A percentile compares a stretch with the other conserved stretches of the same genome.
Conservation (phyloP, 2,888 invertebrate genomes). For the Lamproptera curius region DNA sequence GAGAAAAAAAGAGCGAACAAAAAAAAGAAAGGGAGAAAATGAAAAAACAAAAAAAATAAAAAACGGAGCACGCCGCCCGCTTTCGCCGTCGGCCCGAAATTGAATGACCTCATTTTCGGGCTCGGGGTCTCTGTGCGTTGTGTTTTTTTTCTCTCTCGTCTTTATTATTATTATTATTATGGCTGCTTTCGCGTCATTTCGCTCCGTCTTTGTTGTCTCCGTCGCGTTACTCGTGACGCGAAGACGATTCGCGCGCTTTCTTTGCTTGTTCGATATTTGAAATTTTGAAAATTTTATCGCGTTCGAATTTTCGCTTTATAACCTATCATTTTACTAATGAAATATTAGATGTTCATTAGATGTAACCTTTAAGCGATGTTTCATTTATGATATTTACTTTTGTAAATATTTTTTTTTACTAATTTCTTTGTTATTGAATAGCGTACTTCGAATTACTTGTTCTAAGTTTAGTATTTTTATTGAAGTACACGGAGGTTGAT, state of each 20-base stretch:
- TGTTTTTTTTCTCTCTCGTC: constrained; percentile 24
- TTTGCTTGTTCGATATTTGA: constrained; percentile 4
- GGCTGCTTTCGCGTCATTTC: neutral
- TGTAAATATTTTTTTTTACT: too few relatives aligned
- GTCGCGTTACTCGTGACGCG: constrained; percentile 16
- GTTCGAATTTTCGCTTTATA: too few relatives aligned
- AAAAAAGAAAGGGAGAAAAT: constrained; percentile 50
- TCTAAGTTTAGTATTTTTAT: too few relatives aligned
- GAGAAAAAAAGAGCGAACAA: constrained; percentile 50
- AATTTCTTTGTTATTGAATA: too few relatives aligned
- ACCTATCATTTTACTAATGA: too few relatives aligned
- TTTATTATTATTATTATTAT: constrained; percentile 15
- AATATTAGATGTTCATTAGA: too few relatives aligned
- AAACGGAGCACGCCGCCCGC: constrained; percentile 28
- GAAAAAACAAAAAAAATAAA: constrained; percentile 40
- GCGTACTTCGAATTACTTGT: too few relatives aligned
- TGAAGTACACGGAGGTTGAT: too few relatives aligned
- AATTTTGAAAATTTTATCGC: neutral
- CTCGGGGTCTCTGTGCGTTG: constrained; percentile 20
- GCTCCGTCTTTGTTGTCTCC: too few relatives aligned
- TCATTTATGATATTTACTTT: too few relatives aligned
- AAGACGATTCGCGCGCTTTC: neutral
- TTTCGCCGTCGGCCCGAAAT: constrained; percentile 45
- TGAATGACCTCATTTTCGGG: constrained; percentile 56
- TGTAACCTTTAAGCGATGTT: too few relatives aligned